phyloP scores from a whole-genome alignment of 2,797 vertebrate genomes.

The Oreochromis grahami region DNA sequence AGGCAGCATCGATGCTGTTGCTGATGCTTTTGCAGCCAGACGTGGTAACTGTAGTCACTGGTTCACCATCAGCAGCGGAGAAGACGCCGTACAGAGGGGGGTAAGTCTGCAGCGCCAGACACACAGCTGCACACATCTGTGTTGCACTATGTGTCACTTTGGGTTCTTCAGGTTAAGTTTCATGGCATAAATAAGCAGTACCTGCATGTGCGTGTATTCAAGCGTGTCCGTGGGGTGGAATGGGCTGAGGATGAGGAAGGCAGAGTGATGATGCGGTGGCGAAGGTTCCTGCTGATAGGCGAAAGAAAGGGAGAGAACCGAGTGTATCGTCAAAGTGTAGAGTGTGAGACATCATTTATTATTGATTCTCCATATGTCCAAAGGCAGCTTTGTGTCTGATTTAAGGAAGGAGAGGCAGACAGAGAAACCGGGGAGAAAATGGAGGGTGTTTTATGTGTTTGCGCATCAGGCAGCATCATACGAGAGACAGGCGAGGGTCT shows the following conservation, averaged over 20 bases:
- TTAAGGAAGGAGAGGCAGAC: neutral
- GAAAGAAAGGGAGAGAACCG: slow-evolving; percentile 1
- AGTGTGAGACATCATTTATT: slow-evolving; percentile 38
- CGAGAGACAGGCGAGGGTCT: neutral
- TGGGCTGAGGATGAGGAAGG: slow-evolving; percentile 18
- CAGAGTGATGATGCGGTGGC: slow-evolving; percentile 23
- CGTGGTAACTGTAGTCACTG: slow-evolving; percentile 42
- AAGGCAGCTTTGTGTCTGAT: slow-evolving; percentile 24
- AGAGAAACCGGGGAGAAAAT: neutral
- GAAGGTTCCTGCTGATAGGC: slow-evolving; percentile 3
- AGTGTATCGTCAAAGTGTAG: slow-evolving; percentile 9
- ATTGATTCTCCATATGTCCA: slow-evolving; percentile 39
- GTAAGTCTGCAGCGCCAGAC: slow-evolving; percentile 35
- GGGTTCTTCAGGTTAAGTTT: neutral
- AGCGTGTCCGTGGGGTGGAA: neutral
- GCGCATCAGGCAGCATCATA: neutral
- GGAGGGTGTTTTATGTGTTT: neutral
- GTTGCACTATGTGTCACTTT: neutral
- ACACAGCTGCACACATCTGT: neutral
- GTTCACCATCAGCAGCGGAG: slow-evolving; percentile 42
- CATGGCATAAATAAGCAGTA: neutral
- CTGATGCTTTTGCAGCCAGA: slow-evolving; percentile 74
- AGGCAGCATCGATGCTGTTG: slow-evolving; percentile 67
- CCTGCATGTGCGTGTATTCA: neutral
- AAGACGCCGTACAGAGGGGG: slow-evolving; percentile 30